These are phyloP conservation scores for Notiomystis cincta DNA, from an alignment of 2,113 vertebrate species.

Conservation along the genomic window DNA sequence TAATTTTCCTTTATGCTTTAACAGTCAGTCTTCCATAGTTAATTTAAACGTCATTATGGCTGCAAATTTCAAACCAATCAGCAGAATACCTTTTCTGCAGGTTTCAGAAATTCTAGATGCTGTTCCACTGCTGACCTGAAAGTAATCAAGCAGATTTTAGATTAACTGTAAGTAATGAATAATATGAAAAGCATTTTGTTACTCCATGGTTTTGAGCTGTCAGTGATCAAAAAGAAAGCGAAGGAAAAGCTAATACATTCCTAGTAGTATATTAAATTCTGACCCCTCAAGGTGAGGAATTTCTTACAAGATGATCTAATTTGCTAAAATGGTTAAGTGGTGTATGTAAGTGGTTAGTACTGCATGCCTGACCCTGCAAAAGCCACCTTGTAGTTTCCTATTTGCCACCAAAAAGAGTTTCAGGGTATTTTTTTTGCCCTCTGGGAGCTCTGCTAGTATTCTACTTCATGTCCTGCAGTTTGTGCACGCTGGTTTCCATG, in stretches of 20 bases:
- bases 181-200: neutral
- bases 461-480: neutral
- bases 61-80: neutral
- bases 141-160: neutral
- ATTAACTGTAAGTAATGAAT: neutral
- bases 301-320: neutral
- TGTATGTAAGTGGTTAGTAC: neutral
- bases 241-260: neutral
- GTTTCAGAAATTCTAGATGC: neutral
- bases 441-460: neutral
- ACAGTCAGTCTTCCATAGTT: neutral
- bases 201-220: neutral
- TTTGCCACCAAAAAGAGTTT: neutral
- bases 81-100: neutral
- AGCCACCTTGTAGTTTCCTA: neutral
- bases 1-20: neutral
- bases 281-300: neutral
- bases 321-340: neutral
- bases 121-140: neutral
- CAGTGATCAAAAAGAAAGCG: neutral
- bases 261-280: neutral
- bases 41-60: neutral
- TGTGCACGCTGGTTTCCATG: neutral
- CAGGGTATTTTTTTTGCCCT: neutral
- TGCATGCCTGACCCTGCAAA: neutral